Conservation (phyloP, 2,113 vertebrate species). For the Amia ocellicauda region DNA sequence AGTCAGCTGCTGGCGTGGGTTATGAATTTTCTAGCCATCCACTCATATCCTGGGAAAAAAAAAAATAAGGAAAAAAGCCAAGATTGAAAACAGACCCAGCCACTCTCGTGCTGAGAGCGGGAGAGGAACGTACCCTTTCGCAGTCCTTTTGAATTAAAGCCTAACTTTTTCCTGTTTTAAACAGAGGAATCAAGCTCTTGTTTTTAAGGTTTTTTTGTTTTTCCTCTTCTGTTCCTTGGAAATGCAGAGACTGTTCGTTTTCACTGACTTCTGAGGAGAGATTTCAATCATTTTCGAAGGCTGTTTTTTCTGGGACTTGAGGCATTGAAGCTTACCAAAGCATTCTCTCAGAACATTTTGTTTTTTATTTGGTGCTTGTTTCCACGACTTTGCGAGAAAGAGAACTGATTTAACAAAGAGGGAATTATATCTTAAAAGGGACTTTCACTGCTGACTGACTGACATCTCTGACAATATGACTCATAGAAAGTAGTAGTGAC, state of each 20-base stretch:
- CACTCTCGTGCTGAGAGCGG: conserved; percentile 15
- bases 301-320: background rate
- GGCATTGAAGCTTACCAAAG: background rate
- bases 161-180: background rate
- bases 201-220: background rate
- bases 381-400: too few species aligned
- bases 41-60: conserved; percentile 72
- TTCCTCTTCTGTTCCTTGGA: background rate
- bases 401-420: too few species aligned
- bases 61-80: conserved; percentile 43
- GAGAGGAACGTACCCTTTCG: background rate
- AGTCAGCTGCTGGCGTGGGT: conserved; percentile 68
- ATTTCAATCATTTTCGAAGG: background rate
- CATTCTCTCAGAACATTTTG: background rate
- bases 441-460: too few species aligned
- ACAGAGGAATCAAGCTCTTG: background rate
- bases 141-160: background rate
- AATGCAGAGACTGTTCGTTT: background rate
- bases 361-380: background rate
- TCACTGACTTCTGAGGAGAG: background rate
- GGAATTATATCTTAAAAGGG: too few species aligned
- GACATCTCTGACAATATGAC: too few species aligned
- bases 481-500: too few species aligned
- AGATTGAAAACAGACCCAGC: conserved; percentile 47
- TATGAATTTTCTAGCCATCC: conserved; percentile 68